These are phyloP conservation scores for Megalops cyprinoides DNA, from an alignment of 2,797 vertebrate genomes.

Conservation along the genomic window DNA sequence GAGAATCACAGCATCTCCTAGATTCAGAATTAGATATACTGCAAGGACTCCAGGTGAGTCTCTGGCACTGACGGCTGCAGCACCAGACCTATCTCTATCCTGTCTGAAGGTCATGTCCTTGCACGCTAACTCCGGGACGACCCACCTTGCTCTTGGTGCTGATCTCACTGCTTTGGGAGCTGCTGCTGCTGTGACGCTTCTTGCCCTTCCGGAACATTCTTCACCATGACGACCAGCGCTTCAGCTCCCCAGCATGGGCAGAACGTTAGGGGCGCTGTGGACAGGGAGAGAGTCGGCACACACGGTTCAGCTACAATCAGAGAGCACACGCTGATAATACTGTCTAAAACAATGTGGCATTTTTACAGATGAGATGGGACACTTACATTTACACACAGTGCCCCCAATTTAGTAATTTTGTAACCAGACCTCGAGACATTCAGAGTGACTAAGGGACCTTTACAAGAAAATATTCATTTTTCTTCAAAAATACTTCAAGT, in stretches of 20 bases:
- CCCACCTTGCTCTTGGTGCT: conserved; percentile 97
- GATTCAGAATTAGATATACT: no score
- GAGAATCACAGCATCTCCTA: no score
- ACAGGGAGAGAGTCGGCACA: neutral
- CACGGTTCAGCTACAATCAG: neutral
- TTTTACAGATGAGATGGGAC: neutral
- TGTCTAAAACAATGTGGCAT: neutral
- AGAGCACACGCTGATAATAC: neutral
- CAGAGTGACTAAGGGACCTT: no score
- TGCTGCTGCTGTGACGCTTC: conserved; percentile 98
- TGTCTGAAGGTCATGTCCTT: neutral
- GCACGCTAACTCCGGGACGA: neutral
- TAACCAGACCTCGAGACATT: neutral
- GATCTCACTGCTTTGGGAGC: conserved; percentile 97
- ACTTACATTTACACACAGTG: neutral
- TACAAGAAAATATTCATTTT: no score
- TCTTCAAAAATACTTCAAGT: no score
- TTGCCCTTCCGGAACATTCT: conserved; percentile 98
- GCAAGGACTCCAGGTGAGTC: no score
- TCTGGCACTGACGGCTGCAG: no score
- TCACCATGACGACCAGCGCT: conserved; percentile 73
- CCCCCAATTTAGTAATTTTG: neutral
- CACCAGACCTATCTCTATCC: neutral
- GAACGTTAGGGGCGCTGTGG: neutral
- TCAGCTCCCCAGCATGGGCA: conserved; percentile 45